These are phyloP conservation scores for Drosophila pandora DNA, from an alignment of 1,140 invertebrate genomes.

Conservation along the genomic window DNA sequence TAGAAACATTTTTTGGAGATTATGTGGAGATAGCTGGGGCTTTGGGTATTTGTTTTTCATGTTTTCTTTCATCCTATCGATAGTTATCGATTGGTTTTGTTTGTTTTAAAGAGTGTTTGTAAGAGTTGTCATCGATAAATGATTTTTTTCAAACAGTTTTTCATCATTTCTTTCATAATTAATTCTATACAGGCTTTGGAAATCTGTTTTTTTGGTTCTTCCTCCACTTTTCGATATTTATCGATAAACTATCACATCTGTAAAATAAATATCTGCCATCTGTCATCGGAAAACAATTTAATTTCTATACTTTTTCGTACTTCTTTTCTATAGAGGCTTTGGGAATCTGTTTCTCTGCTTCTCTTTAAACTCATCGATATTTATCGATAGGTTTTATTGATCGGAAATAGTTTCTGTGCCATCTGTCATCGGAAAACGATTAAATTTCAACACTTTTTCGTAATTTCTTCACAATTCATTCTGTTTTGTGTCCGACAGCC, in stretches of 20 bases:
- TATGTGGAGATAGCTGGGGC: background rate
- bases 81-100: background rate
- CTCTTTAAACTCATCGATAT: too few species aligned
- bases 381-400: background rate
- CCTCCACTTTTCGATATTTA: too few species aligned
- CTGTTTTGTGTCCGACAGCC: slow-evolving; percentile 4
- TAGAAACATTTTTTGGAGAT: slow-evolving; percentile 12
- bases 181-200: too few species aligned
- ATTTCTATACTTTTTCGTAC: slow-evolving; percentile 59
- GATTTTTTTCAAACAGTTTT: too few species aligned
- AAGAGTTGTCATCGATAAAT: too few species aligned
- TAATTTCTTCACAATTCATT: slow-evolving; percentile 38
- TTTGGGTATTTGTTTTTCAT: background rate
- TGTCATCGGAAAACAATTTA: background rate
- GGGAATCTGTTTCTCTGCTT: too few species aligned
- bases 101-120: background rate
- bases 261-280: too few species aligned
- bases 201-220: too few species aligned
- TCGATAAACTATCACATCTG: too few species aligned
- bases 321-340: slow-evolving; percentile 6
- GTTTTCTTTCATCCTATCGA: too few species aligned
- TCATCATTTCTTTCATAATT: too few species aligned
- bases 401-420: background rate
- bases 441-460: slow-evolving; percentile 59
- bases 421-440: background rate